These are phyloP conservation scores for Ptychoptera albimana DNA, from an alignment of 2,888 invertebrate species.

Conservation along the genomic window DNA sequence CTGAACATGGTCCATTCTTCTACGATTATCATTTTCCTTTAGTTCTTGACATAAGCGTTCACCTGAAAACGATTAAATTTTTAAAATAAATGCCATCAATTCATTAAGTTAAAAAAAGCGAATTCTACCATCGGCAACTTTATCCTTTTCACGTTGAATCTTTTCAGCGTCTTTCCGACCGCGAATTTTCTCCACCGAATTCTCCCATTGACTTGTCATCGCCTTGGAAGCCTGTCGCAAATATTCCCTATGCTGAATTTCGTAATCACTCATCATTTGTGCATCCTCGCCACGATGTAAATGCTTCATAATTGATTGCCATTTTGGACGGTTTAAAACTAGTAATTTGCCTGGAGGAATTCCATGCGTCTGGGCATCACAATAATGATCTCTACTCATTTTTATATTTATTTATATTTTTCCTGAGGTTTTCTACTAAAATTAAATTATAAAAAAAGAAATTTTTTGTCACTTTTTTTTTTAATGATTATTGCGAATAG, in stretches of 20 bases:
- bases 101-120: no score
- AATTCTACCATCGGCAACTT: constrained; percentile 9
- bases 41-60: constrained; percentile 7
- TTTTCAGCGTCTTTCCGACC: constrained; percentile 5
- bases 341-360: not conserved
- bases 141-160: constrained; percentile 14
- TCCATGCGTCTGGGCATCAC: not conserved
- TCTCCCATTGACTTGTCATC: constrained; percentile 31
- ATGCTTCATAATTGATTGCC: constrained; percentile 1
- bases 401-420: no score
- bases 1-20: constrained; percentile 18
- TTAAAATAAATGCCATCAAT: not conserved
- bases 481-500: no score
- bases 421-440: no score
- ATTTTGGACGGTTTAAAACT: constrained; percentile 1
- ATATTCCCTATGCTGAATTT: constrained; percentile 23
- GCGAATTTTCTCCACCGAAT: constrained; percentile 25
- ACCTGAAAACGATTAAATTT: not conserved
- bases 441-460: no score
- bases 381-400: not conserved
- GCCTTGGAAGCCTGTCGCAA: constrained; percentile 28
- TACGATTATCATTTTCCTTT: constrained; percentile 18
- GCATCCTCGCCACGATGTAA: constrained; percentile 1
- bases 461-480: no score
- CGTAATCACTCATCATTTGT: constrained; percentile 16